Conservation (phyloP, 2,888 invertebrate species). For the Rhodophaea formosa region DNA sequence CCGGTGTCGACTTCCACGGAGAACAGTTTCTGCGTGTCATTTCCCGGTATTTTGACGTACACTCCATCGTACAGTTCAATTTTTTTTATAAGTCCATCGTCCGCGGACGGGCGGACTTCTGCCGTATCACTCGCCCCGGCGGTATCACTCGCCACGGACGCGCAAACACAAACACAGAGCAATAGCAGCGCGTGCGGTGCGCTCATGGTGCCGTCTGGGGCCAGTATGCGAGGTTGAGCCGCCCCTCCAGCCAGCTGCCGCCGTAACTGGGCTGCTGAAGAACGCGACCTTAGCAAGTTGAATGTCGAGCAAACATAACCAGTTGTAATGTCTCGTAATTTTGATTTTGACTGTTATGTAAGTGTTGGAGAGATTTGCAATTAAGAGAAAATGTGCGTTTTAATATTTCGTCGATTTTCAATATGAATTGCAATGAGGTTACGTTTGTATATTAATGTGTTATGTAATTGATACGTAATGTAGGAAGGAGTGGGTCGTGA, state of each 20-base stretch:
- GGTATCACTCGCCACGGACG: slow-evolving; percentile 31
- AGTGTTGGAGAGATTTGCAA: slow-evolving; percentile 1
- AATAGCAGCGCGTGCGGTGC: slow-evolving; percentile 21
- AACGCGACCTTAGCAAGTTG: neutral
- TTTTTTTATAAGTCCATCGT: slow-evolving; percentile 39
- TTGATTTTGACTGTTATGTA: neutral
- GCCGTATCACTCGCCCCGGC: too few relatives aligned
- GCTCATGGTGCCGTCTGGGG: slow-evolving; percentile 26
- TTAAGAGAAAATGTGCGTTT: neutral
- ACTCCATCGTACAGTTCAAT: slow-evolving; percentile 63
- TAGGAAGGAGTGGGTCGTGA: neutral
- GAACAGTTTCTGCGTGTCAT: slow-evolving; percentile 47
- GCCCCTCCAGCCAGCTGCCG: slow-evolving; percentile 21
- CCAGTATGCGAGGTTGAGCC: slow-evolving; percentile 16
- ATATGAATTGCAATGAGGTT: neutral
- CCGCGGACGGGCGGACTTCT: slow-evolving; percentile 24
- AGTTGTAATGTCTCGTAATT: slow-evolving; percentile 3
- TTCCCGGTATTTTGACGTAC: slow-evolving; percentile 52
- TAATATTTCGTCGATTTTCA: neutral
- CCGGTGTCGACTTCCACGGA: slow-evolving; percentile 60
- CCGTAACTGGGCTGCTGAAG: neutral
- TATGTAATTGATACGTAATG: neutral
- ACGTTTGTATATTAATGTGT: neutral
- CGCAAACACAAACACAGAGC: slow-evolving; percentile 31
- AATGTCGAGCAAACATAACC: neutral